Conservation (phyloP, 1,140 invertebrate genomes). For the Dryas iulia region DNA sequence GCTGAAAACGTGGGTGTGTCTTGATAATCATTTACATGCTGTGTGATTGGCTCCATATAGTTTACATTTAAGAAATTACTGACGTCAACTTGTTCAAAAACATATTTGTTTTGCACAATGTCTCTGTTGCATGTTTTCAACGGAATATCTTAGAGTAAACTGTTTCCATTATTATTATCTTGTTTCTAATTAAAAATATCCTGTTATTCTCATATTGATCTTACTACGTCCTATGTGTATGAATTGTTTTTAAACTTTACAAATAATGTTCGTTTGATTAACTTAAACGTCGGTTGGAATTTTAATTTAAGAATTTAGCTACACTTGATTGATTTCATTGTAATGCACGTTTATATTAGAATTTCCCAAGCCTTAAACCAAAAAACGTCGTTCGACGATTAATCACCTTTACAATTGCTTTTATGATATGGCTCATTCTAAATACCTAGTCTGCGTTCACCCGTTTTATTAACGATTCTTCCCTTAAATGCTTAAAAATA, state of each 20-base stretch:
- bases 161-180: slow-evolving; percentile 72
- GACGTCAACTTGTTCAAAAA: slow-evolving; percentile 65
- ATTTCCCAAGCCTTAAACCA: background rate
- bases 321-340: background rate
- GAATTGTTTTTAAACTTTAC: background rate
- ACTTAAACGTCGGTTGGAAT: background rate
- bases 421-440: background rate
- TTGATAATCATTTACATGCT: slow-evolving; percentile 47
- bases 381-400: background rate
- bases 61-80: slow-evolving; percentile 41
- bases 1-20: slow-evolving; percentile 70
- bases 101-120: slow-evolving; percentile 67
- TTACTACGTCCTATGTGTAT: background rate
- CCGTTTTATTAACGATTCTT: too few relatives aligned
- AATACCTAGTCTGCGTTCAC: background rate
- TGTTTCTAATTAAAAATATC: slow-evolving; percentile 62
- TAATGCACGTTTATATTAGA: background rate
- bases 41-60: slow-evolving; percentile 45
- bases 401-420: too few relatives aligned
- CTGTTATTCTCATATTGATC: background rate
- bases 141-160: slow-evolving; percentile 48
- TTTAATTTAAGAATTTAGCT: background rate
- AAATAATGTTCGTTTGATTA: background rate
- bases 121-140: slow-evolving; percentile 63
- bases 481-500: too few relatives aligned